Conservation (phyloP, 2,113 vertebrate species). For the Acanthisitta chloris region DNA sequence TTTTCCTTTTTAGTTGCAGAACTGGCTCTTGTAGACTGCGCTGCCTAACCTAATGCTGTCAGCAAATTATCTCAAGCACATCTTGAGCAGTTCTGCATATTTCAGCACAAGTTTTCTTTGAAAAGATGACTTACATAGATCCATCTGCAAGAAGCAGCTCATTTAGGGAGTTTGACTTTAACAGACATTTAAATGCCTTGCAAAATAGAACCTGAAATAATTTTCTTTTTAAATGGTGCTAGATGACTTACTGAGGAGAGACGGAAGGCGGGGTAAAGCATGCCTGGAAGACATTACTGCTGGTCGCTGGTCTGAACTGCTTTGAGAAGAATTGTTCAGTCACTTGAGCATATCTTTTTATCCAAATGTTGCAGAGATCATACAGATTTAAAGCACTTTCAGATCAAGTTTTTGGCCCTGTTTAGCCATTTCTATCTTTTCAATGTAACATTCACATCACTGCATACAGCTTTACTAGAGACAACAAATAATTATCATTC, state of each 20-base stretch:
- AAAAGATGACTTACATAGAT: background rate
- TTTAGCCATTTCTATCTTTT: background rate
- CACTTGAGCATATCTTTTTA: background rate
- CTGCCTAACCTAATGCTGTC: background rate
- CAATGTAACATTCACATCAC: background rate
- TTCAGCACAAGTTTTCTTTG: background rate
- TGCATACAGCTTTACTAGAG: background rate
- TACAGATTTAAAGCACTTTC: background rate
- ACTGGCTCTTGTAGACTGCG: background rate
- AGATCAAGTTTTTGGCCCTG: background rate
- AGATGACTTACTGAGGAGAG: background rate
- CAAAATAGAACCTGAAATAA: background rate
- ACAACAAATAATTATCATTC: background rate
- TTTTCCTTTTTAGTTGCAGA: background rate
- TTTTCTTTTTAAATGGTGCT: background rate
- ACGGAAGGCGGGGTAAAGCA: background rate
- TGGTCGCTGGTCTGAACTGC: background rate
- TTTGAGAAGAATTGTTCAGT: background rate
- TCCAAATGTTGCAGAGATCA: background rate
- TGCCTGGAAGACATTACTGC: background rate
- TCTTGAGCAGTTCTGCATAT: background rate
- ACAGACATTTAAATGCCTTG: background rate
- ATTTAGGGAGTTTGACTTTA: background rate
- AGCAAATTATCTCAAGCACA: background rate
- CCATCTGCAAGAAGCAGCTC: background rate